These are phyloP conservation scores for Plutomurus gul DNA, from an alignment of 1,140 invertebrate species.

Conservation along the genomic window DNA sequence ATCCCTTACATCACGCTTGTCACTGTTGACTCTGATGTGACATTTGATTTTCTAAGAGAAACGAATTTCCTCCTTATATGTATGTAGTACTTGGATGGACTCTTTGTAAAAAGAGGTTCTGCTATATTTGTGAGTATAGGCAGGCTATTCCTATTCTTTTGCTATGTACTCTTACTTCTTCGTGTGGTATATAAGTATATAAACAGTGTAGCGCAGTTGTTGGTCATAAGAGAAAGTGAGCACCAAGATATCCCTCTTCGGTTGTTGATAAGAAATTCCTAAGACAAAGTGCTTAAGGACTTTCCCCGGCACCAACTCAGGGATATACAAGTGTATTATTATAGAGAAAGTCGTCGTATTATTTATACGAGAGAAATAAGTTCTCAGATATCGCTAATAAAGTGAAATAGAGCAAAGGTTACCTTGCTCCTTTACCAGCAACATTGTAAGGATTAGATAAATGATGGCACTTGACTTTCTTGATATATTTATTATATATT, in stretches of 20 bases:
- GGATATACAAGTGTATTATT: background rate
- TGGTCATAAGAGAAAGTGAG: constrained; percentile 6
- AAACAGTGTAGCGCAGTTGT: no score
- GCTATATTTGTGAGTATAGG: no score
- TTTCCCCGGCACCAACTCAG: background rate
- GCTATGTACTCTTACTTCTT: no score
- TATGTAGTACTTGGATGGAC: no score
- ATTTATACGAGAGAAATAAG: background rate
- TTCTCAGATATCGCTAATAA: background rate
- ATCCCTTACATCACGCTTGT: background rate
- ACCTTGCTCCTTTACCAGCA: background rate
- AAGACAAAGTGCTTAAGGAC: background rate
- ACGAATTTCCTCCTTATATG: no score
- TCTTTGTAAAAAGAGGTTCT: no score
- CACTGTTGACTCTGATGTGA: background rate
- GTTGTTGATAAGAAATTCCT: constrained; percentile 1
- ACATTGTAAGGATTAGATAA: constrained; percentile 8
- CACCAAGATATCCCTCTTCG: background rate
- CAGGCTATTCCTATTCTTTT: no score
- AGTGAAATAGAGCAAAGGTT: constrained; percentile 8
- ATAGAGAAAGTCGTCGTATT: background rate
- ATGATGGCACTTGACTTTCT: constrained; percentile 23
- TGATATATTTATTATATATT: constrained; percentile 17
- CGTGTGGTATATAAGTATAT: no score
- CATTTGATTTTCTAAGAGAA: constrained; percentile 1